Conservation (phyloP, 2,888 invertebrate genomes). For the Drosophila gaucha region DNA sequence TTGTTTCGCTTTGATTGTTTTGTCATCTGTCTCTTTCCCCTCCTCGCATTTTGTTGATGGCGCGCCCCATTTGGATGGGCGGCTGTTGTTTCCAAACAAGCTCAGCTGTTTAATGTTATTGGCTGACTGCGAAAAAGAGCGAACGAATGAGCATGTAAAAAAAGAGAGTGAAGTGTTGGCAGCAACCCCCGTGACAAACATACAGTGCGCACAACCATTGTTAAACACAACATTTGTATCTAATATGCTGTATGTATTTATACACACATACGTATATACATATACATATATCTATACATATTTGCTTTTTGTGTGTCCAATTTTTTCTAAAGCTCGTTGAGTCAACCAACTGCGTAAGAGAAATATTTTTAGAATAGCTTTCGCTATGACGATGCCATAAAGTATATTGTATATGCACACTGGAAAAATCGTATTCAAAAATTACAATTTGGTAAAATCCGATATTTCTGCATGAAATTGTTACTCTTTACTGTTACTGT, state of each 20-base stretch:
- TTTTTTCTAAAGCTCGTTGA: slow-evolving; percentile 13
- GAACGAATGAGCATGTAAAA: slow-evolving; percentile 12
- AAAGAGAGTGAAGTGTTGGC: slow-evolving; percentile 20
- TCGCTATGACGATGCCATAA: slow-evolving; percentile 8
- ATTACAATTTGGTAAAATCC: background rate
- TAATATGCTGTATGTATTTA: background rate
- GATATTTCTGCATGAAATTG: background rate
- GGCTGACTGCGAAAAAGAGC: slow-evolving; percentile 45
- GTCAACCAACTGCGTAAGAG: slow-evolving; percentile 13
- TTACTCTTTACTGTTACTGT: background rate
- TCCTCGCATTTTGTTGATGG: background rate
- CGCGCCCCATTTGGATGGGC: slow-evolving; percentile 18
- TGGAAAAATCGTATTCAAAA: background rate
- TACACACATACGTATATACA: background rate
- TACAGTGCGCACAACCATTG: slow-evolving; percentile 44
- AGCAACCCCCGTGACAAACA: slow-evolving; percentile 46
- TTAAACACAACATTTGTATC: slow-evolving; percentile 1
- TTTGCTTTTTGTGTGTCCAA: background rate
- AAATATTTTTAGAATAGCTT: slow-evolving; percentile 29
- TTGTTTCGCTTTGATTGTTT: slow-evolving; percentile 29
- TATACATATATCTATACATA: background rate
- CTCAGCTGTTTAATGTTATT: slow-evolving; percentile 82
- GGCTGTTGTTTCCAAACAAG: slow-evolving; percentile 74
- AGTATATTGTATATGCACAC: slow-evolving; percentile 2
- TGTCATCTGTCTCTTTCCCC: slow-evolving; percentile 11